Evolutionary conservation across 2,797 vertebrate species (phyloP), one percentile per base, ranked within the genome.

Genomic region (Cetoscarus ocellatus): DNA sequence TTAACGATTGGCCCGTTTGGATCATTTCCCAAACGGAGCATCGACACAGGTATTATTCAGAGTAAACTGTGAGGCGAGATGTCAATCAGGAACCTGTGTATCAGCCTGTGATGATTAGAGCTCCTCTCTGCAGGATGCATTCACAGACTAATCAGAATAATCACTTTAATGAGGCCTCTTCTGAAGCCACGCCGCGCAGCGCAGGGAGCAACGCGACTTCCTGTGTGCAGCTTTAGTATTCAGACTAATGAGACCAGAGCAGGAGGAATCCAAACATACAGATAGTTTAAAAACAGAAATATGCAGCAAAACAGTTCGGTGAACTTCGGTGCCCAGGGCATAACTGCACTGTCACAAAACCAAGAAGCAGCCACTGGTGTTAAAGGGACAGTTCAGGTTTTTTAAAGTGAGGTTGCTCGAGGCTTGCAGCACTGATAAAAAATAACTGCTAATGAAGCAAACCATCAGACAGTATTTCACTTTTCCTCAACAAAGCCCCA

Each of bases 141-240:
- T 85, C 77, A 63, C 45, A 78, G 79, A 79, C 77, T 86, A 86
- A 87, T 88, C 71, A 88, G 79, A 80, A 85, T 88, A 80, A 84
- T 90, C 55, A 82, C 59, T 82, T 73, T 88, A 86, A 88, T 88
- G 80, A 83, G 67, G 70, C 70, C 67, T 64, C 71, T 83, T 89
- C 77, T 50, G 49, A 51, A 73, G 51, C 64, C 62, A 50, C 50
- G 34, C 35, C 75, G 70, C 36, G 0, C 56, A 68, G 51, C 64
- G 49, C 63, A 18, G 0, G 79, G 71, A 77, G 67, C 44, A 40
- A 44, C 45, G 40, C 14, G 14, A 76, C 77, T 77, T 81, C 78
- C 70, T 66, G 54, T 63, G 79, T 9, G 50, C 61, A 36, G 57
- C 64, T 82, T 70, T 54, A 65, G 68, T 54, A 65, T 69, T 82